Conservation (phyloP, 1,140 invertebrate genomes). For the Euschistus heros region DNA sequence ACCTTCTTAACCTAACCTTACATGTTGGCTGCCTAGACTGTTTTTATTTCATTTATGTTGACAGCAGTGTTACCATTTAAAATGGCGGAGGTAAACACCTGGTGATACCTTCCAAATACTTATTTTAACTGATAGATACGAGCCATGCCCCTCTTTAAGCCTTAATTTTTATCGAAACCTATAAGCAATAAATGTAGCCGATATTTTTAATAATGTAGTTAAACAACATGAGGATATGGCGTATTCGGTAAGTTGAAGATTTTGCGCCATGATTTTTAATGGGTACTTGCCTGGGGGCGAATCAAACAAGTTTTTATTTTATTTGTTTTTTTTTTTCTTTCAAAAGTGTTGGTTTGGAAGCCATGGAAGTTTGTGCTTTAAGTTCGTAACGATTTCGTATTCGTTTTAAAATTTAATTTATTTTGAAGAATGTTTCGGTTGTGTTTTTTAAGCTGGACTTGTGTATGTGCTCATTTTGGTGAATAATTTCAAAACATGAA, state of each 20-base stretch:
- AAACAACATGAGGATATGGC: constrained; percentile 5
- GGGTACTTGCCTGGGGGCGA: neutral
- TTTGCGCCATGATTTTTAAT: constrained; percentile 15
- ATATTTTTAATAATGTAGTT: constrained; percentile 11
- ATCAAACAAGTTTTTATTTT: constrained; percentile 16
- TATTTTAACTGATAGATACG: constrained; percentile 1
- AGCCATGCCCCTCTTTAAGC: neutral
- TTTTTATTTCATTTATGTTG: constrained; percentile 10
- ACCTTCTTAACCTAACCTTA: too few species aligned
- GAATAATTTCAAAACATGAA: constrained; percentile 17
- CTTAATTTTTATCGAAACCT: constrained; percentile 2
- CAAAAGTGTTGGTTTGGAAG: neutral
- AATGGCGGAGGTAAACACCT: constrained; percentile 16
- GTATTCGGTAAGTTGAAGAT: constrained; percentile 14
- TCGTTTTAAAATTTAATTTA: neutral
- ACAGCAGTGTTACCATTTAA: constrained; percentile 13
- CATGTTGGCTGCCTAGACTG: too few species aligned
- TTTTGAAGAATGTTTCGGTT: neutral
- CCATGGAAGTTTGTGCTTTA: neutral
- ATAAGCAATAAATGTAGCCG: neutral
- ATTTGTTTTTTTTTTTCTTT: constrained; percentile 12
- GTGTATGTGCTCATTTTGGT: constrained; percentile 8
- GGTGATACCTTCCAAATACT: constrained; percentile 16
- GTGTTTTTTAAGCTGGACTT: neutral
- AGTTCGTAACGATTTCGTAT: neutral